phyloP scores from a whole-genome alignment of 2,888 invertebrate genomes.

The Campoplex capitator region DNA sequence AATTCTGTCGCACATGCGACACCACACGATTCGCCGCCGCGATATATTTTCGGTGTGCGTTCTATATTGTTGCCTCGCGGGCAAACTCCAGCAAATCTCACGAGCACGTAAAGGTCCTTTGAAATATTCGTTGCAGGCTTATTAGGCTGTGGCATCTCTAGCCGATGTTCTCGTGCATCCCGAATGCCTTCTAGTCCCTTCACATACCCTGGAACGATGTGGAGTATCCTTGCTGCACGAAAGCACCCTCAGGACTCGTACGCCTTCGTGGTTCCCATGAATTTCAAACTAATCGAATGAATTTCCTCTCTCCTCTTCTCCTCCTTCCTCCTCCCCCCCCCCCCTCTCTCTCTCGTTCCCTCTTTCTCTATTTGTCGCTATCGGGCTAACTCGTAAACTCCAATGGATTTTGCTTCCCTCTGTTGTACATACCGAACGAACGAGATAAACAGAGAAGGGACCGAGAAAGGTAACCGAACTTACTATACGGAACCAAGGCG shows the following conservation, averaged over 20 bases:
- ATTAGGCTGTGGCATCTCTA: conserved; percentile 53
- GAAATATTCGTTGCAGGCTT: conserved; percentile 63
- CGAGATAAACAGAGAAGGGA: conserved; percentile 12
- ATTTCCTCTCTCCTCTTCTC: conserved; percentile 62
- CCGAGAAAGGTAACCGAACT: conserved; percentile 23
- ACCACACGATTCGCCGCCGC: conserved; percentile 8
- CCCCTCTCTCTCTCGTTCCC: background rate
- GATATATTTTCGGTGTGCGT: conserved; percentile 22
- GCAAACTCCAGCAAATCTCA: conserved; percentile 51
- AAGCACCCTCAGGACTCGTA: conserved; percentile 71
- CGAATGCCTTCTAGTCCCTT: conserved; percentile 21
- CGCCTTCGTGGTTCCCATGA: conserved; percentile 69
- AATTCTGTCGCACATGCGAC: conserved; percentile 21
- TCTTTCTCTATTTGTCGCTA: conserved; percentile 18
- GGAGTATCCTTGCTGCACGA: conserved; percentile 63
- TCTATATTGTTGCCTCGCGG: conserved; percentile 33
- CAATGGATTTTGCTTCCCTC: conserved; percentile 25
- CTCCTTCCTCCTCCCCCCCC: background rate
- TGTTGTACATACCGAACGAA: conserved; percentile 25
- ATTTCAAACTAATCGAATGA: conserved; percentile 74
- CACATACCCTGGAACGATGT: conserved; percentile 32
- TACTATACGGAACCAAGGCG: background rate
- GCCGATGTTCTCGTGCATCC: conserved; percentile 43
- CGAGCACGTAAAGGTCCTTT: conserved; percentile 51
- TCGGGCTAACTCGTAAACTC: conserved; percentile 55